Base-by-base conservation (phyloP, 2,888 invertebrate species). In the Apotomis turbidana region DNA sequence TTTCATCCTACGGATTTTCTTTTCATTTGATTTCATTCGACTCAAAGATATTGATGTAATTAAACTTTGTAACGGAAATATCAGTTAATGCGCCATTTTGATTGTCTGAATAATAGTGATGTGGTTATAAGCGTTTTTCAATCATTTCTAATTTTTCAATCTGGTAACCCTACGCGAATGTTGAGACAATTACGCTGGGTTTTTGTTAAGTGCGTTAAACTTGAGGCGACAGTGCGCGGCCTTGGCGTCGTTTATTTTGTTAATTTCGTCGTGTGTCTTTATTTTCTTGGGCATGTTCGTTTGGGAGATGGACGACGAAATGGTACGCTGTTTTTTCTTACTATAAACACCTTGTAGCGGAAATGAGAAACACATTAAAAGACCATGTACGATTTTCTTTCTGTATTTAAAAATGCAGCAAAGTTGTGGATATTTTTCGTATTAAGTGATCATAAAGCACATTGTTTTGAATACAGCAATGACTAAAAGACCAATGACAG, bases 131-230 rank as follows among this genome's bases (percentile, higher is more conserved):
- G 49, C 8, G 49, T 49, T 10, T 3, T 10, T 10, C 49, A 2
- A 10, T 49, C 5, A 13, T 55, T 44, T 55, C 15, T 13, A 64
- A 64, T 64, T 44, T 64, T 41, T 10, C 51, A 9, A 4, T 36
- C 64, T 66, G 66, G 66, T 66, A 66, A 66, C 66, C 66, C 66
- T 88, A 86, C 84, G 87, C 84, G 27, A 27, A 27, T 81, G 81
- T 87, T 84, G 81, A 84, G 85, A 88, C 89, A 89, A 89, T 89
- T 89, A 88, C 85, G 83, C 38, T 38, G 44, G 38, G 66, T 66
- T 66, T 66, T 66, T 66, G 66, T 66, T 57, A 66, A 66, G 66
- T 57, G 66, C 66, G 66, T 66, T 66, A 66, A 66, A 66, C 66
- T 46, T 66, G 51, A 63, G 52, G 64, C 64, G 64, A 57, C 66